Evolutionary conservation across 2,113 vertebrate genomes (phyloP).

Genomic region (Opisthocomus hoazin): DNA sequence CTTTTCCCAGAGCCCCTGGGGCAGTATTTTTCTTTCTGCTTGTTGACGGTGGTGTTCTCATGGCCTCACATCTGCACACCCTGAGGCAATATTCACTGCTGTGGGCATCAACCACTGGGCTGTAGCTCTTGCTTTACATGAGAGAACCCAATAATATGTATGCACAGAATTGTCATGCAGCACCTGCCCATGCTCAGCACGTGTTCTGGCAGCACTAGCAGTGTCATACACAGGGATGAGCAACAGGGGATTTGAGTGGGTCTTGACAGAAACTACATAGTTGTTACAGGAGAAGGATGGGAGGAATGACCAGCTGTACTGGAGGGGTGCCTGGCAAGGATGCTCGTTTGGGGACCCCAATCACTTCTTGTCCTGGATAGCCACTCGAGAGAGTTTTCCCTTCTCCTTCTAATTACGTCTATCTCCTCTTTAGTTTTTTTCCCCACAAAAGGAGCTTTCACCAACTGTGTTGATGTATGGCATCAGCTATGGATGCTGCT

Average conservation of each 20-base stretch:
- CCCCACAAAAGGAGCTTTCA: not conserved
- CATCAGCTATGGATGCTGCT: not conserved
- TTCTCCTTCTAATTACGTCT: not conserved
- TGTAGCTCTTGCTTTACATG: not conserved
- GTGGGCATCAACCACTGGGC: not conserved
- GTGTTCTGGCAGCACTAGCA: not conserved
- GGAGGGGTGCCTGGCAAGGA: not conserved
- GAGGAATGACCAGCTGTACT: not conserved
- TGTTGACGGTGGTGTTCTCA: not conserved
- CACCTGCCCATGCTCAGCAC: not conserved
- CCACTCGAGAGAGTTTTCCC: not conserved
- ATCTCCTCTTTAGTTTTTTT: fast-evolving
- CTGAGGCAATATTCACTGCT: not conserved
- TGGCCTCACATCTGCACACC: not conserved
- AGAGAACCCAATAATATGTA: not conserved
- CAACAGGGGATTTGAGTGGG: not conserved
- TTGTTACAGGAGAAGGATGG: not conserved
- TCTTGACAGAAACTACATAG: not conserved
- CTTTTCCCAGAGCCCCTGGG: not conserved
- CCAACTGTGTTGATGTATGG: not conserved
- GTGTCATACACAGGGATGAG: not conserved
- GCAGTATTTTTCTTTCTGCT: not conserved
- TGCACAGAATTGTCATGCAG: not conserved
- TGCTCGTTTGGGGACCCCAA: not conserved
- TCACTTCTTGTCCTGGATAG: not conserved